Conservation (phyloP, 2,113 vertebrate genomes). For the Muscicapa adusta region DNA sequence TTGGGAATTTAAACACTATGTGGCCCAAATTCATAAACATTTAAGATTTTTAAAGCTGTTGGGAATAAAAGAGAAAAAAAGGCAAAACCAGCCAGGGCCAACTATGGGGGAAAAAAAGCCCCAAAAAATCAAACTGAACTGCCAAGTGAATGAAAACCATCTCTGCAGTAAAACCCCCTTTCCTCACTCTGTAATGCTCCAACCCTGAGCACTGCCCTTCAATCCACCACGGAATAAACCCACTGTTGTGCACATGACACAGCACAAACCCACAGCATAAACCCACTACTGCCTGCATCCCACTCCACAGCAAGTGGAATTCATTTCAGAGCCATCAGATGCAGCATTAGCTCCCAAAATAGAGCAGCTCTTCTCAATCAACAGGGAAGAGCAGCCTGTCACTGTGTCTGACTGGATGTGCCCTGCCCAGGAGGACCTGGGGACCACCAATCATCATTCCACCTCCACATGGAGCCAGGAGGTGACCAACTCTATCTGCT, state of each 20-base stretch:
- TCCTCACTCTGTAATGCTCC: background rate
- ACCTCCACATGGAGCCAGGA: background rate
- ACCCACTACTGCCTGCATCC: background rate
- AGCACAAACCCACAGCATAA: background rate
- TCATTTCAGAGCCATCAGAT: background rate
- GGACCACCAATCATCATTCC: background rate
- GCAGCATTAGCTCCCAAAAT: background rate
- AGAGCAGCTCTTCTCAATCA: background rate
- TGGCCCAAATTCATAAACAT: constrained; percentile 62
- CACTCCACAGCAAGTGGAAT: background rate
- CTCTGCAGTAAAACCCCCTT: background rate
- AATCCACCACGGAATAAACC: background rate
- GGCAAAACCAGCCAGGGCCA: background rate
- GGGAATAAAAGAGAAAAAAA: constrained; percentile 37
- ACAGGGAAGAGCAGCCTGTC: background rate
- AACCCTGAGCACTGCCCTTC: background rate
- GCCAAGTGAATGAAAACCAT: constrained; percentile 24
- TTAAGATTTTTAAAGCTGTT: constrained; percentile 51
- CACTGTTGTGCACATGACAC: background rate
- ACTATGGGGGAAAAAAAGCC: background rate
- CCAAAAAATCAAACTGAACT: background rate
- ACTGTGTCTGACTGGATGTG: background rate
- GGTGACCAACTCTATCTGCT: background rate
- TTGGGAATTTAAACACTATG: constrained; percentile 56
- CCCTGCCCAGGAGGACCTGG: background rate